These are phyloP conservation scores for Neoarius graeffei DNA, from an alignment of 2,113 vertebrate species.

Conservation along the genomic window DNA sequence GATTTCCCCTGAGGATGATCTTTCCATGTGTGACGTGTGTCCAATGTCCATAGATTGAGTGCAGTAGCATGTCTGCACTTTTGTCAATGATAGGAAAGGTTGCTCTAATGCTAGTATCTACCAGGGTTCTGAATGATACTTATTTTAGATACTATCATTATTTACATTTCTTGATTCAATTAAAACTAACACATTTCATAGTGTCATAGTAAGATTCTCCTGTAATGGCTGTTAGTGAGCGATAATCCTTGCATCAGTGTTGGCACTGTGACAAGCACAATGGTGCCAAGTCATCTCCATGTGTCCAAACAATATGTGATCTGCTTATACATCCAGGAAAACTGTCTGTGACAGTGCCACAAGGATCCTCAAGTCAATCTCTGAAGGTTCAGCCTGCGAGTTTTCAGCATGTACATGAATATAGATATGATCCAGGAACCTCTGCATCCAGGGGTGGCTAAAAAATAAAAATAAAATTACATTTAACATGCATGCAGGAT, in stretches of 20 bases:
- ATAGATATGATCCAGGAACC: not conserved
- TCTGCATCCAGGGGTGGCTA: not conserved
- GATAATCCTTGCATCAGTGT: not conserved
- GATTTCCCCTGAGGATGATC: too few relatives aligned
- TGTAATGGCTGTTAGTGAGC: not conserved
- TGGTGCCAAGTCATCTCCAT: not conserved
- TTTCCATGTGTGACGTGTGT: not conserved
- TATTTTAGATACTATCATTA: not conserved
- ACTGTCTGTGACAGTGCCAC: not conserved
- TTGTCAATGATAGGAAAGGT: not conserved
- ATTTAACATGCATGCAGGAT: not conserved
- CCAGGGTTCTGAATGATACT: too few relatives aligned
- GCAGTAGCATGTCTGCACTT: not conserved
- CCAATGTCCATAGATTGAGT: not conserved
- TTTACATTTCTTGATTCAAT: not conserved
- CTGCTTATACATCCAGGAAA: not conserved
- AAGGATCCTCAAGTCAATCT: not conserved
- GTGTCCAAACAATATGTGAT: conserved; percentile 3
- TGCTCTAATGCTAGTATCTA: not conserved
- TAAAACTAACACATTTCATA: not conserved
- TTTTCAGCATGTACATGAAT: not conserved
- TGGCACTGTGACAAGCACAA: not conserved
- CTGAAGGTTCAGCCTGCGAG: not conserved
- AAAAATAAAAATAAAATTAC: not conserved
- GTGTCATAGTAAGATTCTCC: not conserved